These are phyloP conservation scores for Polypterus senegalus DNA, from an alignment of 2,113 vertebrate species.

Conservation along the genomic window DNA sequence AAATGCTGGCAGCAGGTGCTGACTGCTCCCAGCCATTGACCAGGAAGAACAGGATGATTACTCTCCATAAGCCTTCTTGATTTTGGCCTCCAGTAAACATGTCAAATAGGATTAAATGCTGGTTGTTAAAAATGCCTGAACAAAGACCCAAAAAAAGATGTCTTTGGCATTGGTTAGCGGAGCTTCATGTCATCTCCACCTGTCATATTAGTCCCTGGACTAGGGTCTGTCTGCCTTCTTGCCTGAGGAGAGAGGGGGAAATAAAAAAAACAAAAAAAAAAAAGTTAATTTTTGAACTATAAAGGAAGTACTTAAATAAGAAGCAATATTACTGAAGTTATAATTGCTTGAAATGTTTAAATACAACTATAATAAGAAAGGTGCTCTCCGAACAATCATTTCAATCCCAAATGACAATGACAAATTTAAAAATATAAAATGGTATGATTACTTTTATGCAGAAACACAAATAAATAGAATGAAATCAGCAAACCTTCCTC, in stretches of 20 bases:
- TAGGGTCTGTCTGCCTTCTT: slow-evolving; percentile 95
- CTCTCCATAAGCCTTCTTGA: slow-evolving; percentile 13
- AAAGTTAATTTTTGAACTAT: slow-evolving; percentile 23
- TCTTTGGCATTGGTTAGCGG: slow-evolving; percentile 44
- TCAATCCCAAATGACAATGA: too few relatives aligned
- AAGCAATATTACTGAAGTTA: not conserved
- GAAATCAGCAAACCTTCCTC: too few relatives aligned
- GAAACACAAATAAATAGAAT: too few relatives aligned
- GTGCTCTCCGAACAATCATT: too few relatives aligned
- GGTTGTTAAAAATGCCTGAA: slow-evolving; percentile 14
- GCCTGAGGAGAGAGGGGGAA: slow-evolving; percentile 49
- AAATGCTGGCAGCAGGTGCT: slow-evolving; percentile 53
- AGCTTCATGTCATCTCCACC: slow-evolving; percentile 89
- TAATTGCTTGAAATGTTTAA: not conserved
- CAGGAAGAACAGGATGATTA: slow-evolving; percentile 18
- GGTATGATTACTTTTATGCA: too few relatives aligned
- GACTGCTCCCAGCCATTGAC: slow-evolving; percentile 41
- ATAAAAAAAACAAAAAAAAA: not conserved
- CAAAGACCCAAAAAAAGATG: slow-evolving; percentile 2
- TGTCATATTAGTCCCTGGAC: slow-evolving; percentile 82
- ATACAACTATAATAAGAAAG: not conserved
- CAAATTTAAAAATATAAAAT: too few relatives aligned
- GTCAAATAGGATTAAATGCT: slow-evolving; percentile 18
- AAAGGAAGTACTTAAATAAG: not conserved
- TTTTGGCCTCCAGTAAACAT: slow-evolving; percentile 31